Evolutionary conservation across 2,113 vertebrate genomes (phyloP).

Genomic region (Thunnus maccoyii): DNA sequence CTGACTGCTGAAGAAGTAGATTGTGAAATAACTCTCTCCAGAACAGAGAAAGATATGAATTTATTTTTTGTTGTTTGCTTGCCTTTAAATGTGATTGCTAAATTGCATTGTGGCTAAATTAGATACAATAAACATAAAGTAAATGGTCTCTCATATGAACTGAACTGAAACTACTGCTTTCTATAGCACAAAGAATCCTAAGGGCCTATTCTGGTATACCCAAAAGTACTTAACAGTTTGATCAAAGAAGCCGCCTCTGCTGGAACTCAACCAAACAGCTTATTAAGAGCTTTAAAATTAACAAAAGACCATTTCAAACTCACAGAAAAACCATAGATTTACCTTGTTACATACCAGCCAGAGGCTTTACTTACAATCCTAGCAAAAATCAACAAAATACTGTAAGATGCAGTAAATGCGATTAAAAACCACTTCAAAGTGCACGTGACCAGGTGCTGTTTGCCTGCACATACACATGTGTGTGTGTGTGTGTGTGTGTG

Average conservation of each 20-base stretch:
- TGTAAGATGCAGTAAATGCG: background rate
- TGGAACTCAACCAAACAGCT: constrained; percentile 4
- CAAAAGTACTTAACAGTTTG: background rate
- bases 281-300: constrained; percentile 3
- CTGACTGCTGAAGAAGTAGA: constrained; percentile 5
- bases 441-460: background rate
- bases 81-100: background rate
- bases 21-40: constrained; percentile 7
- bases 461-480: background rate
- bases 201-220: background rate
- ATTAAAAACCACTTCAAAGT: constrained; percentile 22
- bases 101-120: background rate
- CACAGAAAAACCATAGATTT: constrained; percentile 8
- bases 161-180: background rate
- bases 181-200: background rate
- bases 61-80: background rate
- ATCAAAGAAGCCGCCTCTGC: background rate
- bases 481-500: constrained; percentile 22
- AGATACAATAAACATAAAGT: constrained; percentile 1
- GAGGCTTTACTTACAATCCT: background rate
- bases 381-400: background rate
- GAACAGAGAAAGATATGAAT: background rate
- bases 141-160: background rate
- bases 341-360: background rate
- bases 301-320: constrained; percentile 7